Evolutionary conservation across 2,888 invertebrate genomes (phyloP).

Genomic region (Caradrina clavipalpis): DNA sequence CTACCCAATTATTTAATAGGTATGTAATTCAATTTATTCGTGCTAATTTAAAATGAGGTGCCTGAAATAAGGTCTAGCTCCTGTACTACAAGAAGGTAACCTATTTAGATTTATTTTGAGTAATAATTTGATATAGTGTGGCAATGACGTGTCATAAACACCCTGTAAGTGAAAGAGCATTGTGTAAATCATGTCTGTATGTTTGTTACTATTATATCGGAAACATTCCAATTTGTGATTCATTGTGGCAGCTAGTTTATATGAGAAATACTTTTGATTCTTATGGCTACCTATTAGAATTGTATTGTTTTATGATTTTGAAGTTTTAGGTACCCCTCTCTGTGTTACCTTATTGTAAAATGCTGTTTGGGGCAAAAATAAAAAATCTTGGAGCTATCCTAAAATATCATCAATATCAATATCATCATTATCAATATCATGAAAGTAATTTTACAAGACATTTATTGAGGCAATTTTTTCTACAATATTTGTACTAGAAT

Average conservation of each 20-base stretch:
- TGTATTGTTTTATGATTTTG: neutral
- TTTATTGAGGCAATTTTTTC: no score
- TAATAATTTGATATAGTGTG: slow-evolving; percentile 78
- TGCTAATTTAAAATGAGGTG: no score
- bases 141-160: slow-evolving; percentile 51
- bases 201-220: slow-evolving; percentile 45
- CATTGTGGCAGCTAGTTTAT: slow-evolving; percentile 21
- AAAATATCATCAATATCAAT: no score
- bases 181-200: slow-evolving; percentile 66
- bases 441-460: no score
- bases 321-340: neutral
- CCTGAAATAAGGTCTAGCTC: slow-evolving; percentile 1
- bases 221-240: slow-evolving; percentile 42
- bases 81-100: slow-evolving; percentile 23
- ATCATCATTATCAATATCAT: no score
- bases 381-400: no score
- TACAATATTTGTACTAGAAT: neutral
- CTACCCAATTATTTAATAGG: no score
- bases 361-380: no score
- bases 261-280: slow-evolving; percentile 12
- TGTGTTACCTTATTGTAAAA: neutral
- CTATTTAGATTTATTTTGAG: slow-evolving; percentile 69
- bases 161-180: slow-evolving; percentile 62
- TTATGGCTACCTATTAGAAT: neutral
- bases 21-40: no score